These are phyloP conservation scores for Muschampia plurimacula DNA, from an alignment of 2,888 invertebrate genomes.

Conservation along the genomic window DNA sequence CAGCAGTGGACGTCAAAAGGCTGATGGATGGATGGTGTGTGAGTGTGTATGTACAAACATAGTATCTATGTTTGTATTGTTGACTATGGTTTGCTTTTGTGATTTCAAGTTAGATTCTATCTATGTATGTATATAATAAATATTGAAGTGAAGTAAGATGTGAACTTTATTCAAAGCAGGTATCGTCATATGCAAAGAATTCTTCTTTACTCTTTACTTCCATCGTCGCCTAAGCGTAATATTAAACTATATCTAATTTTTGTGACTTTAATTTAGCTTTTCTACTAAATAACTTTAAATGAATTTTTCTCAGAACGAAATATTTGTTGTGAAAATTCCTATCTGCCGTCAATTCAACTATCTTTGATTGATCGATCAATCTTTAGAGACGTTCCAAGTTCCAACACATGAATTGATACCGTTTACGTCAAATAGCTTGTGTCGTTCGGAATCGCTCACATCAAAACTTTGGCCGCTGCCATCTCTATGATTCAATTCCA, in stretches of 20 bases:
- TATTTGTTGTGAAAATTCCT: not conserved
- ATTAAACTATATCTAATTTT: not conserved
- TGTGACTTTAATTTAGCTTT: not conserved
- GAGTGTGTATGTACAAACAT: too few species aligned
- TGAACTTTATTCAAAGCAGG: too few species aligned
- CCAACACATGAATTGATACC: constrained; percentile 10
- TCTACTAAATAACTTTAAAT: not conserved
- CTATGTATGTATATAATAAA: too few species aligned
- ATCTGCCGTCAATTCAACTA: not conserved
- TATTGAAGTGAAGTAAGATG: too few species aligned
- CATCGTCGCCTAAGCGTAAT: too few species aligned
- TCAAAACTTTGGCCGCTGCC: constrained; percentile 32
- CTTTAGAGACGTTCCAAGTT: constrained; percentile 1
- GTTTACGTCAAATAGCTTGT: constrained; percentile 28
- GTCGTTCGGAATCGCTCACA: constrained; percentile 29
- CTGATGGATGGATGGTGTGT: too few species aligned
- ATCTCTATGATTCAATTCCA: constrained; percentile 36
- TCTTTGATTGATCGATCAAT: not conserved
- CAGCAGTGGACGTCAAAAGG: too few species aligned
- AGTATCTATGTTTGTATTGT: too few species aligned
- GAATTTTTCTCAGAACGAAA: not conserved
- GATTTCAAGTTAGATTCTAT: too few species aligned
- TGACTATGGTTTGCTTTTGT: too few species aligned
- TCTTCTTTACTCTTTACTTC: too few species aligned
- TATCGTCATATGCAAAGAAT: too few species aligned